These are phyloP conservation scores for Conus ventricosus DNA, from an alignment of 1,140 invertebrate genomes.

Conservation along the genomic window DNA sequence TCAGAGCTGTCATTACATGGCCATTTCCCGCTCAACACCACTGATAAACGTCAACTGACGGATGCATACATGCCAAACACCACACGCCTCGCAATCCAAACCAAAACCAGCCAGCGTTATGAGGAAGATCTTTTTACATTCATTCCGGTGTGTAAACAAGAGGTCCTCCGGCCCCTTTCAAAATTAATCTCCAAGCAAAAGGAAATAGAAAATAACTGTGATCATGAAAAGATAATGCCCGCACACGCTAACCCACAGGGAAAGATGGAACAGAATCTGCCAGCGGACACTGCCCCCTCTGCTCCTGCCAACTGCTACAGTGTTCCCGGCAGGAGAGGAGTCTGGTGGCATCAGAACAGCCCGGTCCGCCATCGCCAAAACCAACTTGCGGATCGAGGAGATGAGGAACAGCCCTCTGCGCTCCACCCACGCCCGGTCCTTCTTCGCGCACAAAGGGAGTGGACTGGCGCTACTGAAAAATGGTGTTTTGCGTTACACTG, in stretches of 20 bases:
- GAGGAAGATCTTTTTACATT: constrained; percentile 5
- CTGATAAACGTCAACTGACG: neutral
- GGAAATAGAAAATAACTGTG: neutral
- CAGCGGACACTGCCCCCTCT: neutral
- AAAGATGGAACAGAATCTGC: neutral
- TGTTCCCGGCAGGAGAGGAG: neutral
- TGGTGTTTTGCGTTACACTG: neutral
- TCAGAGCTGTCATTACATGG: neutral
- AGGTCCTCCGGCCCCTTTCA: constrained; percentile 54
- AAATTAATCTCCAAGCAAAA: constrained; percentile 50
- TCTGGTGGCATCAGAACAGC: neutral
- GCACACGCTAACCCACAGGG: neutral
- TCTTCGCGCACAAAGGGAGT: neutral
- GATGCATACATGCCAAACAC: neutral
- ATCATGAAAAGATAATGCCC: neutral
- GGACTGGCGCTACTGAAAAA: neutral
- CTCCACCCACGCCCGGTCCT: neutral
- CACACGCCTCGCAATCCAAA: neutral
- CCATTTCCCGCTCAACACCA: neutral
- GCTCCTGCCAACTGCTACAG: neutral
- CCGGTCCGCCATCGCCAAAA: neutral
- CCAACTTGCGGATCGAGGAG: constrained; percentile 1
- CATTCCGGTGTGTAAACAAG: neutral
- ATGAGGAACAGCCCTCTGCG: constrained; percentile 1
- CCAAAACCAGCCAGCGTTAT: neutral